Evolutionary conservation across 1,140 invertebrate genomes (phyloP), one percentile per base, ranked within the genome.

Genomic region (Ceratina calcarata): DNA sequence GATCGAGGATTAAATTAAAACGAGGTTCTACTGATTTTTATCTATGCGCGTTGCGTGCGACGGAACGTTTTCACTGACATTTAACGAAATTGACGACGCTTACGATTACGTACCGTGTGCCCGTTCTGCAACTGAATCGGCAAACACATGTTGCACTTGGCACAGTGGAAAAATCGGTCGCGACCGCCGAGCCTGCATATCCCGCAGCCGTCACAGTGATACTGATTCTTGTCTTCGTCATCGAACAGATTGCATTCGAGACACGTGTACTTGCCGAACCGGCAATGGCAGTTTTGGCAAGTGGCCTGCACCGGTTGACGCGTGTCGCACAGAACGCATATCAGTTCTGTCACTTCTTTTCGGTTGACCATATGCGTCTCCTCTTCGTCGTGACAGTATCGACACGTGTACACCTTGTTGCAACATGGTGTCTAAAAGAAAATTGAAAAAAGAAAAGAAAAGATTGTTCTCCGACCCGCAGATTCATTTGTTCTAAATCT

Each of bases 341-440:
- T 96, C 57, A 98, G 93, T 91, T 97, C 95, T 0, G 95, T 96
- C 1, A 98, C 96, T 71, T 95, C 95, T 88, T 97, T 96, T 65
- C 97, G 94, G 91, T 97, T 96, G 60, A 98, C 95, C 27, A 95
- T 95, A 89, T 98, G 97, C 62, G 95, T 93, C 87, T 98, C 97
- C 67, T 96, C 95, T 83, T 97, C 96, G 93, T 98, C 97, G 88
- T 98, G 97, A 88, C 97, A 98, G 89, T 97, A 97, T 45, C 97
- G 94, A 89, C 97, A 98, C 77, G 96, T 96, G 91, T 98, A 98
- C 1, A 97, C 94, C 91, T 97, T 97, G 85, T 96, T 95, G 91
- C 97, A 98, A 89, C 97, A 98, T 69, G 97, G 97, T 32, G 96
- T 96, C 97, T 98, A 90, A 13, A 12, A 68, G 37, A n/a, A 27